Percentiles rank a stretch among this genome's conserved stretches.
Evolutionary conservation across 2,113 vertebrate species (phyloP).

Genomic region (Otus sunia): DNA sequence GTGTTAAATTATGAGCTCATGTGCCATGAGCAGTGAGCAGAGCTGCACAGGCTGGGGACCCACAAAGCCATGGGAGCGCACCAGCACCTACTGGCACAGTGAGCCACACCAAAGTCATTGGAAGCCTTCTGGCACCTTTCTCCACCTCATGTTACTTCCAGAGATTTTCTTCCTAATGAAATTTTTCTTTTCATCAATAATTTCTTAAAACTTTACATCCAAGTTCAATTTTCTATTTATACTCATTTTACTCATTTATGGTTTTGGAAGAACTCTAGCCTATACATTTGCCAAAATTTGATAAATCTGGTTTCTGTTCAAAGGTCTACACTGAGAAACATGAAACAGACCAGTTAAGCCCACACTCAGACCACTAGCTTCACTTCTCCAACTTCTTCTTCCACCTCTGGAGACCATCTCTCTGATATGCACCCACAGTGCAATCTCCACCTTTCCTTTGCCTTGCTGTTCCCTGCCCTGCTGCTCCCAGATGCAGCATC

Average conservation of each 20-base stretch:
- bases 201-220: neutral
- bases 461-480: neutral
- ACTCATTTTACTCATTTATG: neutral
- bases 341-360: neutral
- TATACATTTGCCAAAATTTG: neutral
- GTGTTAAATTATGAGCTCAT: neutral
- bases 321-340: neutral
- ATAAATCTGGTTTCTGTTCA: neutral
- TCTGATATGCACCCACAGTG: fast-evolving
- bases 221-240: neutral
- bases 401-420: neutral
- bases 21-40: neutral
- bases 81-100: neutral
- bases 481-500: neutral
- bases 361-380: neutral
- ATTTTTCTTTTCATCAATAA: neutral
- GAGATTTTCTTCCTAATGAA: neutral
- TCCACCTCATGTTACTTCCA: neutral
- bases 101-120: neutral
- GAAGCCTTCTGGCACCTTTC: neutral
- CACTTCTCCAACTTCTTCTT: neutral
- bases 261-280: neutral
- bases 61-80: neutral
- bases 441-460: neutral
- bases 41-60: fast-evolving